Evolutionary conservation across 2,797 vertebrate species (phyloP), one percentile per base, ranked within the genome.

Genomic region (Platyrinchus mystaceus): DNA sequence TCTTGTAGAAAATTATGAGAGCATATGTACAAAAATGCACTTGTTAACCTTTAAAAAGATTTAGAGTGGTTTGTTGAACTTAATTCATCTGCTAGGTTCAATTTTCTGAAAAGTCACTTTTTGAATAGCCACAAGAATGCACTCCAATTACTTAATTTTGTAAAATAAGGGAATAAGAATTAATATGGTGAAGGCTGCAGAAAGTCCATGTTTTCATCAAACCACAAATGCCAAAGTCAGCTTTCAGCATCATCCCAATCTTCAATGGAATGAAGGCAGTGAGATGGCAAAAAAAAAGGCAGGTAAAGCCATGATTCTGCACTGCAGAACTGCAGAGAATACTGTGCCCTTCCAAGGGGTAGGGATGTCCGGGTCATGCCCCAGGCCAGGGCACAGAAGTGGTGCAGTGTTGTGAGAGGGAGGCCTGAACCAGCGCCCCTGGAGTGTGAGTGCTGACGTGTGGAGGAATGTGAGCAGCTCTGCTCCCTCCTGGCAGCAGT

Each of bases 311-410:
- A 2, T 58, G 34, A 27, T 19, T 52, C 18, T 59, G 3, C 32
- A 10, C 22, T 8, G 7, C 8, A 66, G 50, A 41, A 34, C 36
- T 46, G 23, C 7, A 24, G 55, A 56, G 46, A 32, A 46, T 49
- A 22, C 6, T n/a, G 17, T 27, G 28, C 7, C 2, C 4, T 49
- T 41, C 39, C 32, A 32, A 1, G 4, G 52, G 68, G 0, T 6
- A n/a, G 30, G 8, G 9, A 6, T 75, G 53, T 17, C 32, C 68
- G 21, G 9, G 52, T 27, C n/a, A 22, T 10, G 19, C 22, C 27
- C 1, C 28, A 26, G 68, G 64, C 26, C 50, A 39, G 39, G 43
- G 23, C 5, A 10, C 14, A 7, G 32, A 16, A 36, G 18, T 10
- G 9, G 16, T 2, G 7, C 27, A 1, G 30, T 8, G 11, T 22